Evolutionary conservation across 2,113 vertebrate genomes (phyloP), one percentile per base, ranked within the genome.

Genomic region (Aspidoscelis tigris): DNA sequence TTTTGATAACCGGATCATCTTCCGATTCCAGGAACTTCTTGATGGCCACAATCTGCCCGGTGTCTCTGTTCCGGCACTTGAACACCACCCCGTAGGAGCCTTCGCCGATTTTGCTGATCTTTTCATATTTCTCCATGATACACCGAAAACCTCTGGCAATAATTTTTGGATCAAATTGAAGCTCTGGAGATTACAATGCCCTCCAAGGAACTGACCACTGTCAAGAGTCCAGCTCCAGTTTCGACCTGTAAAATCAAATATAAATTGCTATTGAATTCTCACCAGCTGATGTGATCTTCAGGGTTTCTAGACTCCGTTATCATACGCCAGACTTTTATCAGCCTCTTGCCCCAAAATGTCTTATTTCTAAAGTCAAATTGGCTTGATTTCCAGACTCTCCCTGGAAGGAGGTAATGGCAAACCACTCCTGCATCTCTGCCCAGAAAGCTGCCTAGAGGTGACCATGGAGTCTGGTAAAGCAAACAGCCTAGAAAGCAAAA

Each of bases 1-100:
- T 99, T 85, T 95, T 97, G 84, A 99, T 99, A 84, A 98, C 92
- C 22, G 98, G 98, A 72, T 99, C 98, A 8, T 99, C 98, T 87
- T 99, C 98, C 0, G 98, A 97, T 87, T 99, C 98, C 91, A 99
- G 94, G 90, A 99, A 99, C 95, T 97, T 98, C 95, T 99, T 99
- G 89, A 99, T 97, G 89, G 98, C 98, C 72, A 99, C 98, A 1
- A 98, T 92, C 91, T 99, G 98, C 0, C 98, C 98, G 0, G 97
- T 98, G 92, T 98, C 97, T 89, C 92, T 96, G 88, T 97, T 98
- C 76, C 97, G 96, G 93, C 98, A 99, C 91, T 99, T 99, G 95
- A 99, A 99, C 43, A 99, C 98, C 1, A 98, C 97, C 53, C 98
- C 98, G 79, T 99, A 99, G 7, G 98, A 98, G 12, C 98, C 98